Conservation (phyloP, 2,797 vertebrate species). For the Centropyge bicolor region DNA sequence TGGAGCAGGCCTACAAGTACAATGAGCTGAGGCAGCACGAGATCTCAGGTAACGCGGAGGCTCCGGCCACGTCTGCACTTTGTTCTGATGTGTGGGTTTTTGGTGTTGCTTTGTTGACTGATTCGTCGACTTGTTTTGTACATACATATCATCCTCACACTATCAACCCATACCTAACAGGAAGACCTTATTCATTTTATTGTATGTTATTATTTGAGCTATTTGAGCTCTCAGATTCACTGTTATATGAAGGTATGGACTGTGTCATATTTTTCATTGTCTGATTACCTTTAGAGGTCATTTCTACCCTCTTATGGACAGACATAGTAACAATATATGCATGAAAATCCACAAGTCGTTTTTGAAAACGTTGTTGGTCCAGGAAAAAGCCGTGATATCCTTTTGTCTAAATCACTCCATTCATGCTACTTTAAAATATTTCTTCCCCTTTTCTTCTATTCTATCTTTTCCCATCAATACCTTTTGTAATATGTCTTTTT, state of each 20-base stretch:
- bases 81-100: constrained; percentile 54
- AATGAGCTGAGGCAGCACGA: constrained; percentile 97
- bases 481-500: not conserved
- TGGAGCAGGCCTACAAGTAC: constrained; percentile 99
- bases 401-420: not conserved
- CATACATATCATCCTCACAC: constrained; percentile 29
- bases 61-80: constrained; percentile 6
- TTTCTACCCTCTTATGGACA: not conserved
- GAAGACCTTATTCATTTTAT: not conserved
- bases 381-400: not conserved
- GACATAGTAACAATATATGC: not conserved
- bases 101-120: constrained; percentile 61
- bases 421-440: constrained; percentile 16
- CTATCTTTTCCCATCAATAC: rapidly evolving
- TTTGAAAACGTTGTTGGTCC: not conserved
- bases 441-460: constrained; percentile 50
- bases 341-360: not conserved
- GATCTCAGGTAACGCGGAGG: constrained; percentile 91
- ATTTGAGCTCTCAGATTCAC: not conserved
- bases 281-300: not conserved
- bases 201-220: not conserved
- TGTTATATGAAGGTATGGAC: not conserved
- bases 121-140: constrained; percentile 58
- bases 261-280: not conserved
- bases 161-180: constrained; percentile 6